Conservation (phyloP, 2,888 invertebrate genomes). For the Chloroclystis v-ata region DNA sequence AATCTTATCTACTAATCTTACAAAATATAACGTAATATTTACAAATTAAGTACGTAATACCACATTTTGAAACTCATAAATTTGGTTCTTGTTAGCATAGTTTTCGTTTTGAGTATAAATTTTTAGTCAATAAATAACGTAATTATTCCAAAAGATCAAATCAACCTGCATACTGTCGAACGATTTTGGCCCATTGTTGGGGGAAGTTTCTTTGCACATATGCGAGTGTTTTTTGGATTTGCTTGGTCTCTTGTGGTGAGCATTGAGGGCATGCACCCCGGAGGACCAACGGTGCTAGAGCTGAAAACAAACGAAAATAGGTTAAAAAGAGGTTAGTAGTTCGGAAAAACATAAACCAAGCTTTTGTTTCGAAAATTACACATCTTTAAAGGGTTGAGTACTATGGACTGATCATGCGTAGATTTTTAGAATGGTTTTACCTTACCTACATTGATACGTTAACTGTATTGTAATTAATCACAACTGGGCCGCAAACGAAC, state of each 20-base stretch:
- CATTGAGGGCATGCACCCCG: slow-evolving; percentile 86
- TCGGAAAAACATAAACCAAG: too few species aligned
- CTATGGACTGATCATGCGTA: too few species aligned
- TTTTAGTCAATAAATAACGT: background rate
- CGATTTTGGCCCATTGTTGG: slow-evolving; percentile 86
- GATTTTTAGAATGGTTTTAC: too few species aligned
- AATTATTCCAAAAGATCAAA: too few species aligned
- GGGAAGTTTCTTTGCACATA: slow-evolving; percentile 87
- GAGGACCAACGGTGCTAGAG: slow-evolving; percentile 85
- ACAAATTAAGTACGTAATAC: background rate
- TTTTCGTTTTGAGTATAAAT: background rate
- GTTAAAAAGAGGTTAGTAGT: too few species aligned
- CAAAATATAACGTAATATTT: background rate
- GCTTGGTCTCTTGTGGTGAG: slow-evolving; percentile 81
- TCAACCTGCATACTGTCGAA: slow-evolving; percentile 82
- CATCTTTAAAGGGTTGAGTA: too few species aligned
- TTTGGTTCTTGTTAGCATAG: background rate
- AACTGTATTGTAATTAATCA: too few species aligned
- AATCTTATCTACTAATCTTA: background rate
- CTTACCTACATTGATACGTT: too few species aligned
- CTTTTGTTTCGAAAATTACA: too few species aligned
- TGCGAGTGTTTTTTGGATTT: slow-evolving; percentile 85
- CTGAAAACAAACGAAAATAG: slow-evolving; percentile 52
- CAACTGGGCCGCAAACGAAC: too few species aligned
- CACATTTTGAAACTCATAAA: background rate